Evolutionary conservation across 2,113 vertebrate genomes (phyloP).

Genomic region (Odobenus rosmarus): DNA sequence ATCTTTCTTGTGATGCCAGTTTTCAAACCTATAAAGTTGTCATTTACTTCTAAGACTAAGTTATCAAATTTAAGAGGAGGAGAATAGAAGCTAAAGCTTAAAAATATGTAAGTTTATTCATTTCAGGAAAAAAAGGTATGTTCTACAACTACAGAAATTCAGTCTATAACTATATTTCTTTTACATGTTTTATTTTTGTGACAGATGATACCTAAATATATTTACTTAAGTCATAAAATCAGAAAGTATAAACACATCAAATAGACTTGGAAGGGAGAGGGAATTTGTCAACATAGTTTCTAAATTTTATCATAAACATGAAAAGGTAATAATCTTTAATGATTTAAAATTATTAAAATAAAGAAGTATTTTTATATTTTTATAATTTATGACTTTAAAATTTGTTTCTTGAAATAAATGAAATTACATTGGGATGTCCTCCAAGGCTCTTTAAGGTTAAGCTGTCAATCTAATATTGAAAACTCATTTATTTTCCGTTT

Average conservation of each 20-base stretch:
- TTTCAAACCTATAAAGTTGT: background rate
- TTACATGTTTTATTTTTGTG: background rate
- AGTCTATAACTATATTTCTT: background rate
- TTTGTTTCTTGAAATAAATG: constrained; percentile 41
- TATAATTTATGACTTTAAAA: constrained; percentile 16
- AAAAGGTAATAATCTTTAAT: background rate
- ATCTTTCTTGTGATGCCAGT: background rate
- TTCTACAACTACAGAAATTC: background rate
- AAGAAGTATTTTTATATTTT: background rate
- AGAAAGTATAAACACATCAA: background rate
- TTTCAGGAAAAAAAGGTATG: background rate
- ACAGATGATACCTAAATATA: background rate
- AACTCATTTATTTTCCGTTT: constrained; percentile 50
- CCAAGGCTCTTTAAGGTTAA: background rate
- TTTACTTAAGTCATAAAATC: background rate
- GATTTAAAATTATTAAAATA: constrained; percentile 12
- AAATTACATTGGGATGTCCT: constrained; percentile 50
- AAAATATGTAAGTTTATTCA: background rate
- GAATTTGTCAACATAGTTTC: background rate
- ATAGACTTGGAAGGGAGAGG: background rate
- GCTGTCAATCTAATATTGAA: background rate
- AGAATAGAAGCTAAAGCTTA: background rate
- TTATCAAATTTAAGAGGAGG: background rate
- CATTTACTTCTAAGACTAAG: background rate
- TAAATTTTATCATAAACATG: background rate